These are phyloP conservation scores for Pseudotriccus pelzelni DNA, from an alignment of 2,797 vertebrate genomes.

Conservation along the genomic window DNA sequence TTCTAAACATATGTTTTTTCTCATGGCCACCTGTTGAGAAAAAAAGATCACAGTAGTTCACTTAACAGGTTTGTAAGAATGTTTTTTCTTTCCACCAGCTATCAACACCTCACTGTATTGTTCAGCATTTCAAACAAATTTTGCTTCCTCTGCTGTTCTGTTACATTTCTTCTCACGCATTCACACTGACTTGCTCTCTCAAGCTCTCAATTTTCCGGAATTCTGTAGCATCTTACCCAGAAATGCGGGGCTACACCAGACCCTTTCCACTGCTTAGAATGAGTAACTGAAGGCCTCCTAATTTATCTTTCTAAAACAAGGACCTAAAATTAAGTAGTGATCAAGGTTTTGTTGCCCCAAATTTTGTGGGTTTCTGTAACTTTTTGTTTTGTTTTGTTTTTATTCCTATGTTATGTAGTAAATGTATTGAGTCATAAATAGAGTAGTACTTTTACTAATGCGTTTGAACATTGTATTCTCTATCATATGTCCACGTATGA, in stretches of 20 bases:
- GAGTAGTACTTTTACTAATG: neutral
- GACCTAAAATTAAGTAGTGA: neutral
- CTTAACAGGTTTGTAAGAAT: slow-evolving; percentile 3
- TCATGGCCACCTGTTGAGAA: slow-evolving; percentile 8
- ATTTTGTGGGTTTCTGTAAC: neutral
- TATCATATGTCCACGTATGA: neutral
- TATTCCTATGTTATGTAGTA: neutral
- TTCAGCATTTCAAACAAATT: slow-evolving; percentile 18
- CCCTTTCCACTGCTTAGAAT: neutral
- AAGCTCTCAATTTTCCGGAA: neutral
- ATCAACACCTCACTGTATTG: slow-evolving; percentile 6
- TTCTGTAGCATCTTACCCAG: neutral
- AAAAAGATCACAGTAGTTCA: slow-evolving; percentile 23
- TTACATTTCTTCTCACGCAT: slow-evolving; percentile 9
- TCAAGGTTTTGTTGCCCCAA: neutral
- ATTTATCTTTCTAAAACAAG: neutral
- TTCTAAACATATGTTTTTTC: neutral
- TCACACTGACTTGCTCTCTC: neutral
- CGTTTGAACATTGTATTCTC: neutral
- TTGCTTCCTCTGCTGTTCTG: neutral
- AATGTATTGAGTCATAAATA: neutral
- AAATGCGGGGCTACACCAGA: neutral
- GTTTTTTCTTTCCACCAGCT: neutral
- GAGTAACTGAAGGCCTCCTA: neutral
- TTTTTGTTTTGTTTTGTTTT: neutral